These are phyloP conservation scores for Habrosyne pyritoides DNA, from an alignment of 2,888 invertebrate species.

Conservation along the genomic window DNA sequence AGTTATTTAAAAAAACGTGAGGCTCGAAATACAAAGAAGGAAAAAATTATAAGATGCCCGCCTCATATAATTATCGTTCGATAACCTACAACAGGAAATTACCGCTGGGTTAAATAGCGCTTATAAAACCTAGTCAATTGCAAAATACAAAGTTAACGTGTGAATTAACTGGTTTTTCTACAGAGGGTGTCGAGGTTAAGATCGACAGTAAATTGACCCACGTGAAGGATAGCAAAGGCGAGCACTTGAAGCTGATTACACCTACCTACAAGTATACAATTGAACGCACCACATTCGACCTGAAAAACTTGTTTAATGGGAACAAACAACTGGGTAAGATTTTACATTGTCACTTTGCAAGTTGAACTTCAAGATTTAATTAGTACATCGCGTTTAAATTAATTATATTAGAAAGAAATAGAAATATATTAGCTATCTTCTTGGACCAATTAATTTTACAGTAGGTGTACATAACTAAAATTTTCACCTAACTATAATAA, in stretches of 20 bases:
- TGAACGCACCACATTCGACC: slow-evolving; percentile 64
- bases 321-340: slow-evolving; percentile 74
- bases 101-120: not conserved
- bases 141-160: not conserved
- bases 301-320: slow-evolving; percentile 76
- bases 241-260: slow-evolving; percentile 58
- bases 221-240: slow-evolving; percentile 50
- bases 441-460: too few species aligned
- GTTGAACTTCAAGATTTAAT: too few species aligned
- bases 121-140: slow-evolving; percentile 11
- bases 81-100: not conserved
- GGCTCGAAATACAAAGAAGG: not conserved
- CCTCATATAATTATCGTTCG: not conserved
- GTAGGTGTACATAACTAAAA: too few species aligned
- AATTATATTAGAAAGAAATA: too few species aligned
- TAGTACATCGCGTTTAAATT: too few species aligned
- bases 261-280: slow-evolving; percentile 74
- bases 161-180: not conserved
- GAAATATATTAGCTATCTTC: too few species aligned
- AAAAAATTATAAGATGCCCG: not conserved
- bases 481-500: too few species aligned
- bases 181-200: slow-evolving; percentile 63
- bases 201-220: slow-evolving; percentile 59
- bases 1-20: not conserved
- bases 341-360: slow-evolving; percentile 7